Conservation (phyloP, 2,888 invertebrate genomes). For the Allygus modestus region DNA sequence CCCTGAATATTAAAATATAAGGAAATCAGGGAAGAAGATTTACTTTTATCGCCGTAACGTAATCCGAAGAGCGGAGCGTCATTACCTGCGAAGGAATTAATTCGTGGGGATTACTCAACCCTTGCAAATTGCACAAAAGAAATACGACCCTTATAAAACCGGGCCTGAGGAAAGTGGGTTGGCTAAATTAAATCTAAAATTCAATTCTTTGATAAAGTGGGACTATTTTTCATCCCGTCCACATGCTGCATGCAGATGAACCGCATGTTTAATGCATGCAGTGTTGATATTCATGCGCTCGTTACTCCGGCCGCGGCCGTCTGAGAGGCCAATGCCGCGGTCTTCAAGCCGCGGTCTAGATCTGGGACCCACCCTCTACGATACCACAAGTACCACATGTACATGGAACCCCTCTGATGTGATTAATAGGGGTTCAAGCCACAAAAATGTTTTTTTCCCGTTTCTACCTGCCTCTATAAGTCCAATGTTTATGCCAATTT, state of each 20-base stretch:
- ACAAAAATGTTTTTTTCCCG: too few relatives aligned
- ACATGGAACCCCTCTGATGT: too few relatives aligned
- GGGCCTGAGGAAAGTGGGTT: slow-evolving; percentile 1
- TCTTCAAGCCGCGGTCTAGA: too few relatives aligned
- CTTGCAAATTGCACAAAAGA: slow-evolving; percentile 16
- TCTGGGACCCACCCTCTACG: too few relatives aligned
- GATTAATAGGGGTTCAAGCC: too few relatives aligned
- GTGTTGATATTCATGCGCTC: slow-evolving; percentile 25
- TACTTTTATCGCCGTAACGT: background rate
- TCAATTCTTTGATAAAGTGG: slow-evolving; percentile 38
- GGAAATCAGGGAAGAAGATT: background rate
- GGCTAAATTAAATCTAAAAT: slow-evolving; percentile 43
- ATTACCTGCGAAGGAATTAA: background rate
- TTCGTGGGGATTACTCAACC: background rate
- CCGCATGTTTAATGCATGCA: slow-evolving; percentile 31
- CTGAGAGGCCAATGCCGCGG: background rate
- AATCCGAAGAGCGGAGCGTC: background rate
- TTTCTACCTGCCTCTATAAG: too few relatives aligned
- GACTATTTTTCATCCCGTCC: background rate
- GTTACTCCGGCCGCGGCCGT: background rate
- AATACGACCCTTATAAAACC: background rate
- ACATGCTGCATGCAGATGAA: slow-evolving; percentile 15
- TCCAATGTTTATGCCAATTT: too few relatives aligned
- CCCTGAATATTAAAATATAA: background rate
- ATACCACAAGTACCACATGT: too few relatives aligned